phyloP scores from a whole-genome alignment of 2,888 invertebrate species.

The Watsonalla cultraria region DNA sequence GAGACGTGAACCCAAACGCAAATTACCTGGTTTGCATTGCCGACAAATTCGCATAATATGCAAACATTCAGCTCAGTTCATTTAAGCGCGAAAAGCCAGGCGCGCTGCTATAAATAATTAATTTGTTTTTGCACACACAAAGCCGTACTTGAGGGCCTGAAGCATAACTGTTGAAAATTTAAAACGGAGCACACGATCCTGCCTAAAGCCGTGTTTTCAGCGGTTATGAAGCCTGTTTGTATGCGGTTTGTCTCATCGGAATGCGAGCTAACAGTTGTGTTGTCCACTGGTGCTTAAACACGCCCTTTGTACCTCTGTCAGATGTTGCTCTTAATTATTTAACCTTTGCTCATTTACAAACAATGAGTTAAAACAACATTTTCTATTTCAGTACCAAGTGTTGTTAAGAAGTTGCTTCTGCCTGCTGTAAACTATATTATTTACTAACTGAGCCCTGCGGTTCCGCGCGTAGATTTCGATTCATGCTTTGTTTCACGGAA shows the following conservation, averaged over 20 bases:
- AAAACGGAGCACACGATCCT: conserved; percentile 40
- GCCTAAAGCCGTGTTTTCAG: conserved; percentile 35
- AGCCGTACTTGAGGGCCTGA: conserved; percentile 38
- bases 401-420: too few species aligned
- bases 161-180: conserved; percentile 52
- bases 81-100: conserved; percentile 34
- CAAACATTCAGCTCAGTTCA: conserved; percentile 41
- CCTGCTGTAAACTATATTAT: too few species aligned
- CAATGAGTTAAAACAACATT: background rate
- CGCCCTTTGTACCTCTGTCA: background rate
- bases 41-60: conserved; percentile 35
- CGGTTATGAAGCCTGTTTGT: conserved; percentile 30
- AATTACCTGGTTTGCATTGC: conserved; percentile 23
- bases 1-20: conserved; percentile 11
- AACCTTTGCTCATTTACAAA: background rate
- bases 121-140: conserved; percentile 62
- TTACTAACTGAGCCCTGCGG: too few species aligned
- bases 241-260: background rate
- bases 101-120: conserved; percentile 56
- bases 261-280: background rate
- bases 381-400: too few species aligned
- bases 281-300: background rate
- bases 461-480: too few species aligned
- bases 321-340: background rate
- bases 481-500: too few species aligned